Evolutionary conservation across 2,888 invertebrate genomes (phyloP).

Genomic region (Monopis laevigella): DNA sequence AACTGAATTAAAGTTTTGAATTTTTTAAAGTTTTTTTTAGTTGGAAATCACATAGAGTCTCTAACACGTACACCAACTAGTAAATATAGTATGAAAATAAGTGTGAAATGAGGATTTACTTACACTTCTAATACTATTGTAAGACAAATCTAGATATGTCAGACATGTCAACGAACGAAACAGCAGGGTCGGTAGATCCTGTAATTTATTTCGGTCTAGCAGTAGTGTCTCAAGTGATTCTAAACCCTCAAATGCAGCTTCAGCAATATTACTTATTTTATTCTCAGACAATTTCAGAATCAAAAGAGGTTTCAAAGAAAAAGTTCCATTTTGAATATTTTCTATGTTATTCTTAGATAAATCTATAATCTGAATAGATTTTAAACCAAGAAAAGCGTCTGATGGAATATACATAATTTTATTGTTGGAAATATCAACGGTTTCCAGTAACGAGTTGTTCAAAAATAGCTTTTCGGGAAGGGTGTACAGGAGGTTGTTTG

Average conservation of each 20-base stretch:
- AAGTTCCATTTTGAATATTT: conserved; percentile 64
- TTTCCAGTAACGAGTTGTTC: conserved; percentile 66
- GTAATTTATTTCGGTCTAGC: conserved; percentile 63
- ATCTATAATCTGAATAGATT: conserved; percentile 73
- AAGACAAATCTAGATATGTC: conserved; percentile 61
- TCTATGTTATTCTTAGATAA: conserved; percentile 74
- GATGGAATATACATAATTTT: conserved; percentile 66
- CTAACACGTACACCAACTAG: too few relatives aligned
- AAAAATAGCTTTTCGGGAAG: conserved; percentile 69
- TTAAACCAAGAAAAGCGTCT: conserved; percentile 65
- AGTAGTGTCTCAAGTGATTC: conserved; percentile 61
- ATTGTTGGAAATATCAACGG: conserved; percentile 75
- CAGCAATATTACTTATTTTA: conserved; percentile 66
- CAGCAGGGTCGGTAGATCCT: conserved; percentile 49
- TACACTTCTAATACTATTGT: conserved; percentile 60
- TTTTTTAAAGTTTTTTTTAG: too few relatives aligned
- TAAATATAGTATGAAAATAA: too few relatives aligned
- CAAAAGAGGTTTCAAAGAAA: conserved; percentile 66
- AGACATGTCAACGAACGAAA: conserved; percentile 59
- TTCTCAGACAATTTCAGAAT: conserved; percentile 76
- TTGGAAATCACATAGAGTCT: too few relatives aligned
- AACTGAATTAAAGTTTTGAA: too few relatives aligned
- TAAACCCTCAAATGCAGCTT: conserved; percentile 63
- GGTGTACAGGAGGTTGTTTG: conserved; percentile 69
- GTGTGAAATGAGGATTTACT: conserved; percentile 27